Conservation (phyloP, 92 coral and sea anemone genomes). For the Porites divaricata region DNA sequence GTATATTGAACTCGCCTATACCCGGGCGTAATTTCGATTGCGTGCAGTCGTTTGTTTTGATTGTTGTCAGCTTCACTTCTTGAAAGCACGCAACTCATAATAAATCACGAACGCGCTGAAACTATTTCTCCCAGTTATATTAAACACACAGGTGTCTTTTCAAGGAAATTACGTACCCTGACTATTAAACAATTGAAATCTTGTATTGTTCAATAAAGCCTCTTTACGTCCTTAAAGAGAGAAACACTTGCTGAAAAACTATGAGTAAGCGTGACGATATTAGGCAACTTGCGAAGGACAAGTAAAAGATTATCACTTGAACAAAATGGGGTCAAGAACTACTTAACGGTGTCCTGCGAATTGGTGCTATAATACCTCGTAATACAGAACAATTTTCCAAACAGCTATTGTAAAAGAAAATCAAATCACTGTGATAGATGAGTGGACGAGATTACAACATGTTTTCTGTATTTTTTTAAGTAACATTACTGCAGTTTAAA, state of each 20-base stretch:
- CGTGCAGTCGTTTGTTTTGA: constrained; percentile 60
- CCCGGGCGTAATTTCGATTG: constrained; percentile 33
- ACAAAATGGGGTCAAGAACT: constrained; percentile 40
- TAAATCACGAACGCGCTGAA: constrained; percentile 4
- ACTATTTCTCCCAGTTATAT: background rate
- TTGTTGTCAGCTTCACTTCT: constrained; percentile 34
- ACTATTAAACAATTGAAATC: background rate
- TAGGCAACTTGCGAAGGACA: constrained; percentile 21
- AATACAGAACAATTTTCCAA: background rate
- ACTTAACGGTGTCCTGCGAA: constrained; percentile 22
- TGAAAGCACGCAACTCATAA: constrained; percentile 33
- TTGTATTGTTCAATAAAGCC: background rate
- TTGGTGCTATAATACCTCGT: background rate
- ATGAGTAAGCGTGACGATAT: constrained; percentile 27
- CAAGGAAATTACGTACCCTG: background rate
- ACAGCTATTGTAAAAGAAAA: too few relatives aligned
- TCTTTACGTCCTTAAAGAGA: background rate
- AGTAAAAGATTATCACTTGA: constrained; percentile 34
- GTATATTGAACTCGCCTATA: constrained; percentile 24
- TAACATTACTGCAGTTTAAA: too few relatives aligned
- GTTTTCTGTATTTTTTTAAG: too few relatives aligned
- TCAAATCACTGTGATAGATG: too few relatives aligned
- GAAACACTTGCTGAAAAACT: constrained; percentile 11
- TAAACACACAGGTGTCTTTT: constrained; percentile 13
- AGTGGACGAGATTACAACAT: too few relatives aligned